Base-by-base conservation (phyloP, 1,140 invertebrate genomes). In the Trypoxylus dichotomus region DNA sequence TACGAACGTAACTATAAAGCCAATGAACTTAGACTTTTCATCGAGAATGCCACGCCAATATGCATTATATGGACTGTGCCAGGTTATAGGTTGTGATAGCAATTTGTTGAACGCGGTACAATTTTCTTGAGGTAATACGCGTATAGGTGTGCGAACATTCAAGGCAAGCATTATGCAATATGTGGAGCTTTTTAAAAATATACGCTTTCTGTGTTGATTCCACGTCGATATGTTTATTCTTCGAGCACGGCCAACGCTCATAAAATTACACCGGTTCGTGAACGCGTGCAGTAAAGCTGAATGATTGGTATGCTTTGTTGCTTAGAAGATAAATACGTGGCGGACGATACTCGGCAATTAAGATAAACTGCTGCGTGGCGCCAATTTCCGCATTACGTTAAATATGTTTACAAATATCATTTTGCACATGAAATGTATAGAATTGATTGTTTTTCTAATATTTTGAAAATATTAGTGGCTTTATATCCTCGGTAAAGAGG, bases 201-300 rank as follows among this genome's bases (percentile, higher is more conserved):
- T 8, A 27, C 60, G 21, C 21, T 25, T 15, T 68, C 27, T 24
- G 60, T 10, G 60, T 68, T 29, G 60, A 68, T 68, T 68, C 24
- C 60, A 7, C 0, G 60, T 68, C 60, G 60, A 68, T 29, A 68
- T 68, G 60, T 68, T 68, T 68, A 68, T 68, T 24, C 60, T 68
- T 68, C 24, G 60, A 68, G 60, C 60, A 68, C 60, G 60, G 60
- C 60, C 24, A 29, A 68, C 60, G 19, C 19, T 54, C 47, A 68
- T 68, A 68, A 68, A 68, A 29, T 27, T 68, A 68, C 60, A 68
- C 60, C 11, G 27, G 60, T 10, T 68, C 24, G 60, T 68, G 27
- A 68, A 68, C 60, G 60, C 21, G 27, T 68, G 60, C 24, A 27
- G 60, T 15, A 68, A 29, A 68, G 24, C 60, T 58, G 60, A 24